Evolutionary conservation across 1,140 invertebrate genomes (phyloP).

Genomic region (Panagrolaimus sp.): DNA sequence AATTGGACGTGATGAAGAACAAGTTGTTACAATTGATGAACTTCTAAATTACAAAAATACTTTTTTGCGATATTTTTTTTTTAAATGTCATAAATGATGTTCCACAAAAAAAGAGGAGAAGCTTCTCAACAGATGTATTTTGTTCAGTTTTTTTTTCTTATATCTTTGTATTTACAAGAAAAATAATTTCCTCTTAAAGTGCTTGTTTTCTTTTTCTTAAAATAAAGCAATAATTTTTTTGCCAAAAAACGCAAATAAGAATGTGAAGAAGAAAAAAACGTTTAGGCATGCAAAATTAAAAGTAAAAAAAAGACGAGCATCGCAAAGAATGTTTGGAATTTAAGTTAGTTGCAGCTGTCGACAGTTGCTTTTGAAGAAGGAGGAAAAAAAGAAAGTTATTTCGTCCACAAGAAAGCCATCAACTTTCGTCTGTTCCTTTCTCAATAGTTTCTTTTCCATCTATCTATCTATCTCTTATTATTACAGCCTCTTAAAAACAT

Average conservation of each 20-base stretch:
- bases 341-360: slow-evolving; percentile 11
- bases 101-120: slow-evolving; percentile 15
- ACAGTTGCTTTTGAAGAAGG: slow-evolving; percentile 1
- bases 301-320: too few species aligned
- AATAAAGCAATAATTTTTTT: too few species aligned
- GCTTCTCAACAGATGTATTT: slow-evolving; percentile 16
- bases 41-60: slow-evolving; percentile 32
- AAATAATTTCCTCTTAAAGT: background rate
- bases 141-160: background rate
- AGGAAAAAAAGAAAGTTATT: background rate
- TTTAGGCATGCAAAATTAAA: too few species aligned
- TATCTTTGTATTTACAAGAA: background rate
- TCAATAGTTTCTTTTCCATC: too few species aligned
- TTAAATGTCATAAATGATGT: slow-evolving; percentile 7
- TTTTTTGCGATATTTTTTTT: background rate
- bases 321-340: slow-evolving; percentile 11
- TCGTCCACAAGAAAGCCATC: slow-evolving; percentile 1
- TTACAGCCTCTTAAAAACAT: slow-evolving; percentile 1
- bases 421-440: too few species aligned
- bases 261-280: too few species aligned
- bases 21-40: slow-evolving; percentile 34
- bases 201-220: too few species aligned
- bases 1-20: slow-evolving; percentile 37
- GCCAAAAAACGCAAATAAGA: too few species aligned
- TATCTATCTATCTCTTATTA: slow-evolving; percentile 6